Evolutionary conservation across 1,140 invertebrate species (phyloP).

Genomic region (Hylaeus volcanicus): DNA sequence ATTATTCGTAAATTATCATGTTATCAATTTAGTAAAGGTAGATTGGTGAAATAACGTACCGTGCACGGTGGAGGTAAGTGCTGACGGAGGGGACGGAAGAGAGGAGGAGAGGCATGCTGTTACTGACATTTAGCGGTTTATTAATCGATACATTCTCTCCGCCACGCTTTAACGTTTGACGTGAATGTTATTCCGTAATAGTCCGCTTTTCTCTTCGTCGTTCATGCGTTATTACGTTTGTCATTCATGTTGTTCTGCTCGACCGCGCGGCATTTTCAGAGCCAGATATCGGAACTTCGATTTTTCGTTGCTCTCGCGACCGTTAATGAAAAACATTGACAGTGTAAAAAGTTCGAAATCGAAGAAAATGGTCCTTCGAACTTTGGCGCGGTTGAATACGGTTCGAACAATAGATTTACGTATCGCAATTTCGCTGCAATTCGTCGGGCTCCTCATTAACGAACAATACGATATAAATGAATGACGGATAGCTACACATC

Average conservation of each 20-base stretch:
- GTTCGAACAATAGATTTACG: constrained; percentile 48
- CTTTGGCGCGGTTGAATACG: background rate
- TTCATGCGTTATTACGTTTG: constrained; percentile 32
- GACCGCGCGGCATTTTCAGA: background rate
- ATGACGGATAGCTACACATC: constrained; percentile 26
- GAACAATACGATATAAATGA: constrained; percentile 56
- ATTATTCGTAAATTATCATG: too few species aligned
- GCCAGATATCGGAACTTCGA: background rate
- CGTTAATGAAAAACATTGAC: background rate
- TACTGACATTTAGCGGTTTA: constrained; percentile 53
- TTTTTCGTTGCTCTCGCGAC: background rate
- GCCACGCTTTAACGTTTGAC: constrained; percentile 35
- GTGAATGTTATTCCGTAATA: constrained; percentile 36
- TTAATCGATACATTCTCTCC: constrained; percentile 49
- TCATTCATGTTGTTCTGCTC: background rate
- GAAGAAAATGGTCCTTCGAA: background rate
- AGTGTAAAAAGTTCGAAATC: constrained; percentile 13
- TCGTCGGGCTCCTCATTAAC: constrained; percentile 47
- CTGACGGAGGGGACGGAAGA: background rate
- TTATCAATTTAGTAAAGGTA: too few species aligned
- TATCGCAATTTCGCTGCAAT: constrained; percentile 47
- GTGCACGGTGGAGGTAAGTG: background rate
- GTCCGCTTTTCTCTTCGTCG: background rate
- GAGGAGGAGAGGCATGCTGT: background rate
- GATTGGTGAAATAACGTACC: too few species aligned